A percentile compares a stretch with the other conserved stretches of the same genome.
phyloP scores from a whole-genome alignment of 1,140 invertebrate genomes.

The Antheraea mylitta region DNA sequence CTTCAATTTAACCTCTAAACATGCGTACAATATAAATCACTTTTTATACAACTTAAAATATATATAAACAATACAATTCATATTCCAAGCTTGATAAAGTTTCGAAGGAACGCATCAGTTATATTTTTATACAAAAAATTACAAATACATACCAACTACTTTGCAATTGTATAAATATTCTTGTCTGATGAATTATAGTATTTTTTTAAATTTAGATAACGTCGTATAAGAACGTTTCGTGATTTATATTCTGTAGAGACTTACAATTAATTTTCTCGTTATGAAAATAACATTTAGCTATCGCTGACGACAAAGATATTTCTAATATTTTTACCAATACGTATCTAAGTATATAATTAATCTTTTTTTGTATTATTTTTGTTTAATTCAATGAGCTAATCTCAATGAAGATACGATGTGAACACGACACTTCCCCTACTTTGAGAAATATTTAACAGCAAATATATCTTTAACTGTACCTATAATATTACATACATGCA shows the following conservation, averaged over 20 bases:
- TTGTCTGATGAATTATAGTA: neutral
- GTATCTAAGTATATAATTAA: constrained; percentile 24
- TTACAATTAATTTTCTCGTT: constrained; percentile 32
- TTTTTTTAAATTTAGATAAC: neutral
- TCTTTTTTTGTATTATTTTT: constrained; percentile 11
- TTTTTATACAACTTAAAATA: constrained; percentile 9
- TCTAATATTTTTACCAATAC: constrained; percentile 37
- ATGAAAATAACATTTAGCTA: constrained; percentile 58
- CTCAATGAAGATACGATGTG: constrained; percentile 28
- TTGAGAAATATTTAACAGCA: constrained; percentile 46
- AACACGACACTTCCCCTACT: constrained; percentile 62
- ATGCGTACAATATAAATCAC: constrained; percentile 10
- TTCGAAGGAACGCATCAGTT: neutral
- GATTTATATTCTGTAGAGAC: constrained; percentile 17
- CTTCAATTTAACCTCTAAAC: constrained; percentile 40
- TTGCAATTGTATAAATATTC: neutral
- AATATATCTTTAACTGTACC: constrained; percentile 53
- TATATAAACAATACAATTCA: constrained; percentile 14
- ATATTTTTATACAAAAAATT: constrained; percentile 9
- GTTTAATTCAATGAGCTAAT: constrained; percentile 11
- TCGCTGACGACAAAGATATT: constrained; percentile 39
- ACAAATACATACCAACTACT: neutral
- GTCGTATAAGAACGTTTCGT: constrained; percentile 18
- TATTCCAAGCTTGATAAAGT: constrained; percentile 25
- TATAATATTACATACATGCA: constrained; percentile 27